Percentiles rank a stretch among this genome's conserved stretches.
phyloP scores from a whole-genome alignment of 1,140 invertebrate species.

The Ceratosolen solmsi region DNA sequence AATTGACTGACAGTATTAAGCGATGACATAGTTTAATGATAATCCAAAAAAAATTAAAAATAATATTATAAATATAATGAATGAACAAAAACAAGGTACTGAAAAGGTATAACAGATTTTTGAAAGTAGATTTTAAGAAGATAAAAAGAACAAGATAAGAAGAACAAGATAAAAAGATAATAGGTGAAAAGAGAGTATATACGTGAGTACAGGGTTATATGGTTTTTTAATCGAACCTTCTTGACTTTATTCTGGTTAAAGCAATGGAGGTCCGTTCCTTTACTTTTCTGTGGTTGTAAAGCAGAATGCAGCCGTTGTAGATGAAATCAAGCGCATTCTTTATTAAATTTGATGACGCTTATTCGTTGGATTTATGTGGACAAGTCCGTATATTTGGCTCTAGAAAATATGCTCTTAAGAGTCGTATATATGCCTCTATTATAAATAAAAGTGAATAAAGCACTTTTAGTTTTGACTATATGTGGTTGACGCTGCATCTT shows the following conservation, averaged over 20 bases:
- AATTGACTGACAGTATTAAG: no score
- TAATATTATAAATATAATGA: conserved; percentile 31
- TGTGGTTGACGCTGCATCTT: neutral
- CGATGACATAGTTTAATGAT: neutral
- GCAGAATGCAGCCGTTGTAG: conserved; percentile 47
- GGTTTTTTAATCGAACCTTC: conserved; percentile 50
- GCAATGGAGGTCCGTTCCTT: conserved; percentile 60
- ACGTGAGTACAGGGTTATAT: conserved; percentile 31
- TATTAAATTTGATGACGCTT: conserved; percentile 61
- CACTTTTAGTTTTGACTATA: neutral
- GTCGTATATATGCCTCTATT: neutral
- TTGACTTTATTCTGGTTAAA: conserved; percentile 59
- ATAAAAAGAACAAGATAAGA: neutral
- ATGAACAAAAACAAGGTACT: conserved; percentile 42
- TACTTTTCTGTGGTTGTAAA: conserved; percentile 32
- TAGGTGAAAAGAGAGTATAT: neutral
- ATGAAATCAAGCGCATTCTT: conserved; percentile 52
- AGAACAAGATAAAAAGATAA: neutral
- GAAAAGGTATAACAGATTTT: conserved; percentile 2
- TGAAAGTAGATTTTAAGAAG: conserved; percentile 14
- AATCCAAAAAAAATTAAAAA: neutral
- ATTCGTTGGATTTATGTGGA: neutral
- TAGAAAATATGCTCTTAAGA: conserved; percentile 19
- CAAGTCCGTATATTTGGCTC: conserved; percentile 46
- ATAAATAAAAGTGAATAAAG: conserved; percentile 33